Evolutionary conservation across 2,113 vertebrate species (phyloP).

Genomic region (Pachyramphus minor): DNA sequence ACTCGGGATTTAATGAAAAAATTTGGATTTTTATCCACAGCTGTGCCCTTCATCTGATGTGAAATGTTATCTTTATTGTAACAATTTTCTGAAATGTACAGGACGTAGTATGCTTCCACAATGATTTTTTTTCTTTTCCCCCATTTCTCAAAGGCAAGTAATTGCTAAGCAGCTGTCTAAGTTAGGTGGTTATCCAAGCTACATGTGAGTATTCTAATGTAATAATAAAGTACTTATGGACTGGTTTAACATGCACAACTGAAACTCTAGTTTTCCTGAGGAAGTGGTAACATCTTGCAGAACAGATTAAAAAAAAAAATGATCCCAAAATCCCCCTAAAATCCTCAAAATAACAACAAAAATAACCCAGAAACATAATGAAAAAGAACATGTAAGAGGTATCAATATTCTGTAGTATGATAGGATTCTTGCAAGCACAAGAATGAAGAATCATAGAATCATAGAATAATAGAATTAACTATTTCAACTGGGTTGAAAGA

Average conservation of each 20-base stretch:
- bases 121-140: background rate
- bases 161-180: background rate
- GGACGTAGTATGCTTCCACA: background rate
- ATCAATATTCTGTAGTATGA: background rate
- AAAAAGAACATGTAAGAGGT: background rate
- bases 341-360: background rate
- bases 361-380: background rate
- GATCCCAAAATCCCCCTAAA: background rate
- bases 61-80: background rate
- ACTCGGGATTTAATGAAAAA: background rate
- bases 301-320: background rate
- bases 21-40: background rate
- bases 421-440: background rate
- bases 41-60: background rate
- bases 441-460: too few relatives aligned
- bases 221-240: background rate
- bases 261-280: background rate
- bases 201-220: background rate
- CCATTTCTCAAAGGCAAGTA: background rate
- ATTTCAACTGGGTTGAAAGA: too few relatives aligned
- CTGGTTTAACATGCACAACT: background rate
- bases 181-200: background rate
- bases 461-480: too few relatives aligned
- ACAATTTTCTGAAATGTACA: background rate
- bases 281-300: background rate